Percentiles rank a stretch among this genome's conserved stretches.
Evolutionary conservation across 2,888 invertebrate species (phyloP).

Genomic region (Caenorhabditis zanzibari): DNA sequence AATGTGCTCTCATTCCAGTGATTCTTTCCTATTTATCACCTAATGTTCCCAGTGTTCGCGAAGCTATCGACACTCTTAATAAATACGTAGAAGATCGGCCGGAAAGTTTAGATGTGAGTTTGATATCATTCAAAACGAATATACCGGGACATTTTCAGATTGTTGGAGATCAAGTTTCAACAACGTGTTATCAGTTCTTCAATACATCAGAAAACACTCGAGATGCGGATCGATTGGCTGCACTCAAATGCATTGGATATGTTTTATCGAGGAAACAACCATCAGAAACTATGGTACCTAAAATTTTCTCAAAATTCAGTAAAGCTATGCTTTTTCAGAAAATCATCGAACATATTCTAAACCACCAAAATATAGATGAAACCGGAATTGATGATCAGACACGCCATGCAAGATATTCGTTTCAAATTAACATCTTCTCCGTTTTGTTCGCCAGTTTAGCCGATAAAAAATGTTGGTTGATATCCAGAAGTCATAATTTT

Average conservation of each 20-base stretch:
- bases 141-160: slow-evolving; percentile 45
- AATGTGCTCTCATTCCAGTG: slow-evolving; percentile 49
- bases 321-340: no score
- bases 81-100: slow-evolving; percentile 66
- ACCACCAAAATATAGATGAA: slow-evolving; percentile 31
- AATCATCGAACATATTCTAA: slow-evolving; percentile 44
- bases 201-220: slow-evolving; percentile 11
- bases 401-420: slow-evolving; percentile 44
- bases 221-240: slow-evolving; percentile 61
- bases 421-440: slow-evolving; percentile 69
- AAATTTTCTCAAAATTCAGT: neutral
- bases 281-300: slow-evolving; percentile 70
- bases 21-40: slow-evolving; percentile 41
- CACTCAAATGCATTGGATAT: slow-evolving; percentile 74
- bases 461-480: slow-evolving; percentile 11
- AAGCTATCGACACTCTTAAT: slow-evolving; percentile 60
- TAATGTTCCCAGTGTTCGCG: slow-evolving; percentile 11
- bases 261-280: slow-evolving; percentile 64
- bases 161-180: slow-evolving; percentile 59
- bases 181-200: slow-evolving; percentile 67
- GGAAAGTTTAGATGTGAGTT: slow-evolving; percentile 58
- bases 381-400: slow-evolving; percentile 31
- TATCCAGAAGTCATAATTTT: neutral
- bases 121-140: neutral
- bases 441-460: slow-evolving; percentile 64